Conservation (phyloP, 1,140 invertebrate species). For the Diabrotica undecimpunctata region DNA sequence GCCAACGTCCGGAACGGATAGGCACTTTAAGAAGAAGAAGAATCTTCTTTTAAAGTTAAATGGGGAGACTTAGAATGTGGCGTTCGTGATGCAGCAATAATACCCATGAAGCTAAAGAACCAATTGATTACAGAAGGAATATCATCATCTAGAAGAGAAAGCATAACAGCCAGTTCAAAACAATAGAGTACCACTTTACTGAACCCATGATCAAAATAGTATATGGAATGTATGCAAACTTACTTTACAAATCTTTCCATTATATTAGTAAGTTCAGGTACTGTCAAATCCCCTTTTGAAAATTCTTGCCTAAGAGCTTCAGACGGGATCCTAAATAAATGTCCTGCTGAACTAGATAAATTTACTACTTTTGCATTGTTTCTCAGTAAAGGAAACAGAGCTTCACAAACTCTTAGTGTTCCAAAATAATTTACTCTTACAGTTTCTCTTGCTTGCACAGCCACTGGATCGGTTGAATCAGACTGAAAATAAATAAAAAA, state of each 20-base stretch:
- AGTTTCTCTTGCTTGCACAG: slow-evolving; percentile 68
- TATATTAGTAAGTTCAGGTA: slow-evolving; percentile 54
- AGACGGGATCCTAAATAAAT: slow-evolving; percentile 54
- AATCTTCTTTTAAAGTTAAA: too few relatives aligned
- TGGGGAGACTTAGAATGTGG: too few relatives aligned
- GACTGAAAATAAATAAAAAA: too few relatives aligned
- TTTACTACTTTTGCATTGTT: slow-evolving; percentile 68
- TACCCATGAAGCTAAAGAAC: too few relatives aligned
- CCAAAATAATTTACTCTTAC: slow-evolving; percentile 66
- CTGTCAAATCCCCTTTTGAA: slow-evolving; percentile 53
- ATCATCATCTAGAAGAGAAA: too few relatives aligned
- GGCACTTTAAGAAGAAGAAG: too few relatives aligned
- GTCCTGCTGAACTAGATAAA: slow-evolving; percentile 65
- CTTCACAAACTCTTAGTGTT: slow-evolving; percentile 58
- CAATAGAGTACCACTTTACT: too few relatives aligned
- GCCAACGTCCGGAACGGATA: too few relatives aligned
- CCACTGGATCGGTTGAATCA: slow-evolving; percentile 53
- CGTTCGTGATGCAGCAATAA: too few relatives aligned
- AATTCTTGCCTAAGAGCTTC: slow-evolving; percentile 52
- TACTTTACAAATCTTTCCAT: slow-evolving; percentile 64
- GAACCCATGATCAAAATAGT: too few relatives aligned
- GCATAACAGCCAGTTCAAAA: too few relatives aligned
- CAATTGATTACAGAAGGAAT: too few relatives aligned
- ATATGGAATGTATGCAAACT: slow-evolving; percentile 23
- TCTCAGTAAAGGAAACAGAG: slow-evolving; percentile 64